A percentile compares a stretch with the other conserved stretches of the same genome.
Evolutionary conservation across 2,113 vertebrate species (phyloP).

Genomic region (Psilopsiagon aurifrons): DNA sequence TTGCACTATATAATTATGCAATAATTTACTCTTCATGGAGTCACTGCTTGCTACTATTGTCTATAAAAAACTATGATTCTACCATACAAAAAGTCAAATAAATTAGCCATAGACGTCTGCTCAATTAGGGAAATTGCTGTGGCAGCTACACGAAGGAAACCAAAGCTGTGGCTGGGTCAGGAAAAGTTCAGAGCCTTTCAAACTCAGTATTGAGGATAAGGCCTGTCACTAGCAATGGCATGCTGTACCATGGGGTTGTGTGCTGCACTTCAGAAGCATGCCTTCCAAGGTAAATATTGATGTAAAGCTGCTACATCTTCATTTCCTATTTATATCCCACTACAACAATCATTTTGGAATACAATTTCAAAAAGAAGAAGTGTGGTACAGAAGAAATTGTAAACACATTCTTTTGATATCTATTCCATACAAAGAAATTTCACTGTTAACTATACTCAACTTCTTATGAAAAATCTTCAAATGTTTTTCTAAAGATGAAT

Average conservation of each 20-base stretch:
- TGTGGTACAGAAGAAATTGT: background rate
- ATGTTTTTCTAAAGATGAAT: background rate
- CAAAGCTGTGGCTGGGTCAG: background rate
- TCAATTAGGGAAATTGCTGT: background rate
- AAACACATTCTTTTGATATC: background rate
- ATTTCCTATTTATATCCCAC: background rate
- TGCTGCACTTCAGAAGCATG: background rate
- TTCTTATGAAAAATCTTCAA: background rate
- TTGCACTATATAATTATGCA: rapidly evolving
- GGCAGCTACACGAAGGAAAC: background rate
- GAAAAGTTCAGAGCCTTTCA: background rate
- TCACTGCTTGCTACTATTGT: background rate
- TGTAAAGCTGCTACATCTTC: background rate
- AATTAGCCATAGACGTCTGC: background rate
- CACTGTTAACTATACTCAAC: background rate
- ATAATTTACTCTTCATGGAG: background rate
- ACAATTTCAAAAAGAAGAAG: background rate
- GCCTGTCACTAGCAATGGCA: background rate
- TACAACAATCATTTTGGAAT: background rate
- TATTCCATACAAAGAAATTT: background rate
- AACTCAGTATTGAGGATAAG: background rate
- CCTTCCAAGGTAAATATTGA: background rate
- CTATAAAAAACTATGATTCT: background rate
- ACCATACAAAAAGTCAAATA: background rate
- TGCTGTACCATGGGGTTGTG: background rate